Conservation (phyloP, 2,888 invertebrate species). For the Hypomecis atomaria region DNA sequence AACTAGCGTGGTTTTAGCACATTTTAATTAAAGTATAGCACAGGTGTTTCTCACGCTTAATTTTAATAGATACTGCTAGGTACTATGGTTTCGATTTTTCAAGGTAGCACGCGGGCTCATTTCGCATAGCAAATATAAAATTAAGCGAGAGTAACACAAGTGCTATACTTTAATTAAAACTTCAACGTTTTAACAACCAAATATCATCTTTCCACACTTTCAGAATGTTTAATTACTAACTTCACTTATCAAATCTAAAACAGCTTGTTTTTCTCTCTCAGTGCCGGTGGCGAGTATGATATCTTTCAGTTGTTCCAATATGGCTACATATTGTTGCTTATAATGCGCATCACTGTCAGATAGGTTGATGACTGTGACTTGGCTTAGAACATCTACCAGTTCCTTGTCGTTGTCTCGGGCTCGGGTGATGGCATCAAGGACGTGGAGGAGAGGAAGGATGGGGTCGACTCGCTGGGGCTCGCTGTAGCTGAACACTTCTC, state of each 20-base stretch:
- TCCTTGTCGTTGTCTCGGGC: background rate
- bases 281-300: background rate
- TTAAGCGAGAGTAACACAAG: too few species aligned
- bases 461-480: background rate
- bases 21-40: too few species aligned
- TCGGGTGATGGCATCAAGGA: background rate
- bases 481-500: background rate
- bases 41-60: too few species aligned
- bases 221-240: background rate
- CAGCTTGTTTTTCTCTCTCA: background rate
- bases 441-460: background rate
- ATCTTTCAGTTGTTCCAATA: background rate
- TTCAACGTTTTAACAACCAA: too few species aligned
- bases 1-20: too few species aligned
- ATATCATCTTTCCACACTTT: too few species aligned
- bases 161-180: too few species aligned
- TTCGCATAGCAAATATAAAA: too few species aligned
- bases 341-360: background rate
- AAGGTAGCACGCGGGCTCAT: too few species aligned
- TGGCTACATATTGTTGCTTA: background rate
- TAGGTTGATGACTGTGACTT: background rate
- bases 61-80: too few species aligned
- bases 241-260: background rate
- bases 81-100: too few species aligned
- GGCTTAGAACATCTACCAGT: background rate